A percentile compares a stretch with the other conserved stretches of the same genome.
phyloP scores from a whole-genome alignment of 2,888 invertebrate species.

The Halictus ligatus region DNA sequence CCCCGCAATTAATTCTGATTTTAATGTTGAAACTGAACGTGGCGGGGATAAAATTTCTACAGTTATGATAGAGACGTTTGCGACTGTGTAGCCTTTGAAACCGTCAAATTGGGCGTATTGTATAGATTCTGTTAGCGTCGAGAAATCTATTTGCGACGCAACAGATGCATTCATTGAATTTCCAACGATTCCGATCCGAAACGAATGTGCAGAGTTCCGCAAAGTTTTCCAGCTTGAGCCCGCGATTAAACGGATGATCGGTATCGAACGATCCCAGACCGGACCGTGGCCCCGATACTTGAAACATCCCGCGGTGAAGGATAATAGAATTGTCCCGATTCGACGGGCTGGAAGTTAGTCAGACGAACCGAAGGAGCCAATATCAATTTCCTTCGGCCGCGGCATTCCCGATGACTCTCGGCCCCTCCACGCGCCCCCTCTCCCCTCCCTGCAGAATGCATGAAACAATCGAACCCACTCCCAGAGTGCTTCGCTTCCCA shows the following conservation, averaged over 20 bases:
- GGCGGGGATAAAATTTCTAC: too few relatives aligned
- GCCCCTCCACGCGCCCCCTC: not conserved
- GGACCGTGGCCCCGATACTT: slow-evolving; percentile 38
- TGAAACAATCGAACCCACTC: slow-evolving; percentile 67
- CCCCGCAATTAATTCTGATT: too few relatives aligned
- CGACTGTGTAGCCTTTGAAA: not conserved
- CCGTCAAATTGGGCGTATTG: not conserved
- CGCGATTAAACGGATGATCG: slow-evolving; percentile 47
- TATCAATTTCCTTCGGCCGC: slow-evolving; percentile 69
- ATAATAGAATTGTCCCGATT: slow-evolving; percentile 66
- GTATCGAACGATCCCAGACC: slow-evolving; percentile 44
- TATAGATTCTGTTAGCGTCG: not conserved
- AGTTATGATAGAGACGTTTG: too few relatives aligned
- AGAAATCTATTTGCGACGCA: not conserved
- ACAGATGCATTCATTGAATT: not conserved
- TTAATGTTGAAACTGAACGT: too few relatives aligned
- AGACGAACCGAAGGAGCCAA: slow-evolving; percentile 70
- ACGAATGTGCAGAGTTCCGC: not conserved
- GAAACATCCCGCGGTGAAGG: slow-evolving; percentile 40
- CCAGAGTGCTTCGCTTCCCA: slow-evolving; percentile 37
- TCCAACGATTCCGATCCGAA: not conserved
- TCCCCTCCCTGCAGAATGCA: slow-evolving; percentile 64
- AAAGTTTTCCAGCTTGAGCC: slow-evolving; percentile 12
- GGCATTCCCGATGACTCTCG: slow-evolving; percentile 61
- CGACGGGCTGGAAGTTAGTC: slow-evolving; percentile 69